Conservation (phyloP, 1,140 invertebrate genomes). For the Trichonephila clavipes region DNA sequence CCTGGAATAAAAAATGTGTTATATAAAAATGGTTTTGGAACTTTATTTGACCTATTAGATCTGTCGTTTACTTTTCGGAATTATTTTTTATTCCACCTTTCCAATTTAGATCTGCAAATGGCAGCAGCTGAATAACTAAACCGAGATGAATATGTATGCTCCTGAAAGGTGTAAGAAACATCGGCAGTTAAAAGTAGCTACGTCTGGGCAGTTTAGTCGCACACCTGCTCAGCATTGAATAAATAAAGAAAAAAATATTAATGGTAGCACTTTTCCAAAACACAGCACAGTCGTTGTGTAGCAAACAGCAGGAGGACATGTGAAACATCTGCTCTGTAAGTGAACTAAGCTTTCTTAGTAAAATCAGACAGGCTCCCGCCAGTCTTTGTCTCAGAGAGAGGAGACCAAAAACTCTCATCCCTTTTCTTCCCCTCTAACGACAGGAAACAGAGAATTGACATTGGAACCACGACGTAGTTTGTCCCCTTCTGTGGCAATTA, state of each 20-base stretch:
- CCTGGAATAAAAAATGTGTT: too few relatives aligned
- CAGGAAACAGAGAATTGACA: constrained; percentile 41
- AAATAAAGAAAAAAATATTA: constrained; percentile 17
- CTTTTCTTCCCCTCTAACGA: constrained; percentile 30
- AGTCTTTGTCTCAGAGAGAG: background rate
- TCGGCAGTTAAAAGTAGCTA: background rate
- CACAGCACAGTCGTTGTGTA: constrained; percentile 11
- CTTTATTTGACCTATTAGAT: too few relatives aligned
- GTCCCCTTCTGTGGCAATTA: constrained; percentile 8
- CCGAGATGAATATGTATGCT: constrained; percentile 27
- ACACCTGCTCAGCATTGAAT: constrained; percentile 8
- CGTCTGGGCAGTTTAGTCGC: background rate
- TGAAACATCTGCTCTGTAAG: constrained; percentile 32
- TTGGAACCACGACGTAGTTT: constrained; percentile 22
- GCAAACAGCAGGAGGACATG: constrained; percentile 35
- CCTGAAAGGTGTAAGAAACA: constrained; percentile 21
- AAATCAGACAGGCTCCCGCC: background rate
- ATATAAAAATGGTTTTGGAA: too few relatives aligned
- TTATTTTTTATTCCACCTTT: background rate
- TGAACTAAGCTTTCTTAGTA: background rate
- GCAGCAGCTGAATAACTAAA: background rate
- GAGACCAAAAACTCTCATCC: background rate
- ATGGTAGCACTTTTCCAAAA: constrained; percentile 16
- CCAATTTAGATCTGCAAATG: background rate
- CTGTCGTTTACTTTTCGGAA: too few relatives aligned